Evolutionary conservation across 2,888 invertebrate species (phyloP), one percentile per base, ranked within the genome.

Genomic region (Calameuta filiformis): DNA sequence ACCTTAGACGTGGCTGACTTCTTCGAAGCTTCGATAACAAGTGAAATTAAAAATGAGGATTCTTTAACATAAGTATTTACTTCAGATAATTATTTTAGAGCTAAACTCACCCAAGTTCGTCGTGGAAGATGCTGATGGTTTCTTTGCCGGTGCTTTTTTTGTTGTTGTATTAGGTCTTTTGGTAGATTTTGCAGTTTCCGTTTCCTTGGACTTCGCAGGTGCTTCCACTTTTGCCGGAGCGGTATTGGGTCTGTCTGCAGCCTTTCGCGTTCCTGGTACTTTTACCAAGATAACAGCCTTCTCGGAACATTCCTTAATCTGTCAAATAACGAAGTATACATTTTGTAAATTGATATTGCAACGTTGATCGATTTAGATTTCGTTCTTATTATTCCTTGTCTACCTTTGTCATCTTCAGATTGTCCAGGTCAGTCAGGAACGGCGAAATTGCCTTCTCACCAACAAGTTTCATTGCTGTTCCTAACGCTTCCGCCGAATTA

Each of bases 381-480:
- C 40, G 0, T 40, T 40, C 37, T 37, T 6, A 15, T 40, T 15
- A 23, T 56, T 74, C 12, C 35, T 73, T 56, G 76, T 77, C 81
- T 84, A 94, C 94, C 93, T 98, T 99, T 73, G 95, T 94, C 94
- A 98, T 96, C 92, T 99, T 99, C 40, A 98, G 92, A 71, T 95
- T 94, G 90, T 99, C 99, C 0, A 99, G 92, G 90, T 99, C 99
- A 1, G 95, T 94, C 34, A 99, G 93, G 89, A 97, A 97, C 0
- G 97, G 96, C 73, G 94, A 94, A 79, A 99, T 95, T 69, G 95
- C 94, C 91, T 98, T 98, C 88, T 99, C 99, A 1, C 98, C 97
- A 15, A 99, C 96, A 6, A 98, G 94, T 92, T 98, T 98, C 93
- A 98, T 96, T 0, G 98, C 95, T 0, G 98, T 98, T 12, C 99